Base-by-base conservation (phyloP, 2,888 invertebrate species). In the Apantesis nais region DNA sequence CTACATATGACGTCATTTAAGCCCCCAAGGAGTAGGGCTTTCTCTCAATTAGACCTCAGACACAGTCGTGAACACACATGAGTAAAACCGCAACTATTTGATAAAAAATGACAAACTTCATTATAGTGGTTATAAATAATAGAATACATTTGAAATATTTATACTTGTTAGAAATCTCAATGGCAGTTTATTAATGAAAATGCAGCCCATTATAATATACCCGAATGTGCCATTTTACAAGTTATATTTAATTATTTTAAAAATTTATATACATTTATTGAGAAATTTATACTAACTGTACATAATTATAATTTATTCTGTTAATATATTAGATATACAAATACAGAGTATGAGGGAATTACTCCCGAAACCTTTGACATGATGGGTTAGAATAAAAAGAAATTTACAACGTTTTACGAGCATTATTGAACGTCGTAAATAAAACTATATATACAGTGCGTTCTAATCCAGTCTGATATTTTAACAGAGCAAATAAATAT, bases 221-320 rank as follows among this genome's bases (percentile, higher is more conserved):
- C 22, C 16, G 16, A 44, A 77, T 70, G 83, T 81, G 81, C 81
- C 81, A 81, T 81, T 82, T 55, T 78, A 41, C 77, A 62, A 66
- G 66, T 72, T 78, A 74, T 74, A 76, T 72, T 78, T 75, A 62
- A 72, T 69, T 71, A 76, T 80, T 78, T 75, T 76, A 78, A 72
- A 71, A 74, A 73, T 73, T n/a, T 70, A 66, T 70, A 83, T 72
- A 77, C 70, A 71, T 74, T 73, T 73, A 77, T 65, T 68, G 68
- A 73, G 39, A 67, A 70, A 72, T 71, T 29, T 63, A 78, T 72
- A 74, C 68, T 71, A 71, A 82, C 75, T 77, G 73, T 68, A 68
- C 25, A 62, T 67, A 64, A 11, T 73, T 75, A 66, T 67, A 52
- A 72, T 73, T 41, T 48, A 48, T 76, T 65, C 69, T 78, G 71